Base-by-base conservation (phyloP, 1,140 invertebrate species). In the Papilio polyxenes region DNA sequence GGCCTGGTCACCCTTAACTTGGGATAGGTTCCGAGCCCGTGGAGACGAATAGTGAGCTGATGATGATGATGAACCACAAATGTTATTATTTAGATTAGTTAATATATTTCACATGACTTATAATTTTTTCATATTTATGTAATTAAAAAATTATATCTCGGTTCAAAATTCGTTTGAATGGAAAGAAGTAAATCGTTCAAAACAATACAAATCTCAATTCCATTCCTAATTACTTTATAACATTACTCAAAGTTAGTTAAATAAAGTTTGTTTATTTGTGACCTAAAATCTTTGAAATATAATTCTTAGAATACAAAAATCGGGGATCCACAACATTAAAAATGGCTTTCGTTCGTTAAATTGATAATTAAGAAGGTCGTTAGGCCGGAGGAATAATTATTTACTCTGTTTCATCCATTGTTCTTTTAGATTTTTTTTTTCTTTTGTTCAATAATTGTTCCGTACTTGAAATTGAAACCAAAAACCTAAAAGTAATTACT, bases 281-380 rank as follows among this genome's bases (percentile, higher is more conserved):
- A 37, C 13, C 48, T 53, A 56, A 77, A 77, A 56, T 77, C 5
- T 72, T 72, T 53, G 49, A 37, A 37, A 77, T 53, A 53, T 37
- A 77, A 77, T 77, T 77, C 75, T 31, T 37, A 15, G 49, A 76
- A 51, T 56, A 77, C 49, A 37, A 77, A 77, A 77, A 77, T 37
- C 49, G 4, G 20, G 17, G 75, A 53, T 31, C 20, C 49, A 53
- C 51, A 37, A 77, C 49, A 77, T 77, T 77, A 77, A 77, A 77
- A 77, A 77, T 77, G 20, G 20, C 75, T 77, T 77, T 77, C 51
- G 17, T 75, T 75, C 20, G 20, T 53, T 37, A 31, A 53, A 77
- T 53, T 77, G 75, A 77, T 77, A 77, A 77, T 77, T 53, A 56
- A 49, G 75, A 37, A n/a, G 75, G 75, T 77, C 75, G 51, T 77